These are phyloP conservation scores for Oncorhynchus keta DNA, from an alignment of 2,113 vertebrate genomes.

Conservation along the genomic window DNA sequence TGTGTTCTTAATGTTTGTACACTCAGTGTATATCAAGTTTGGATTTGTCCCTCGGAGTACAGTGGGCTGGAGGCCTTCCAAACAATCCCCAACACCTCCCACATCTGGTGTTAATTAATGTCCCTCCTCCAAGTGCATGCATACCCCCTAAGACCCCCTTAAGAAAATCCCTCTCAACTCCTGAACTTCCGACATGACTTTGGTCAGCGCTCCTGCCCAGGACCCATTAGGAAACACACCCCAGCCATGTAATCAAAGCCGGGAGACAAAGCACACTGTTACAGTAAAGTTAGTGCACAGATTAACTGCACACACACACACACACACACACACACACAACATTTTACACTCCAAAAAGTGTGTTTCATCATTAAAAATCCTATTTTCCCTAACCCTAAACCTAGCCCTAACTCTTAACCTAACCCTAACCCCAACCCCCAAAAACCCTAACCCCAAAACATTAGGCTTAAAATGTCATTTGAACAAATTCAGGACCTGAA, in stretches of 20 bases:
- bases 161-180: slow-evolving; percentile 77
- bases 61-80: slow-evolving; percentile 44
- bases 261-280: slow-evolving; percentile 21
- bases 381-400: too few relatives aligned
- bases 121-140: slow-evolving; percentile 29
- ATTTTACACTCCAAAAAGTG: too few relatives aligned
- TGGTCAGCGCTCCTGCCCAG: slow-evolving; percentile 66
- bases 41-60: slow-evolving; percentile 37
- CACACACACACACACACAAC: neutral
- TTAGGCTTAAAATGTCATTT: too few relatives aligned
- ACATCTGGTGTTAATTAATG: slow-evolving; percentile 76
- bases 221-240: slow-evolving; percentile 52
- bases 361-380: too few relatives aligned
- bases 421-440: too few relatives aligned
- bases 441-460: too few relatives aligned
- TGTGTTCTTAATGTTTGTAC: too few relatives aligned
- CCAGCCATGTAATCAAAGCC: slow-evolving; percentile 51
- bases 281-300: neutral
- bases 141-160: slow-evolving; percentile 54
- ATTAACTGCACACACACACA: neutral
- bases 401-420: too few relatives aligned
- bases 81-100: slow-evolving; percentile 48
- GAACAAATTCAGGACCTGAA: too few relatives aligned
- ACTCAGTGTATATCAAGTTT: slow-evolving; percentile 17
- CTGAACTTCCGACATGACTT: slow-evolving; percentile 78